Evolutionary conservation across 2,888 invertebrate genomes (phyloP).

Genomic region (Pseudoips prasinana): DNA sequence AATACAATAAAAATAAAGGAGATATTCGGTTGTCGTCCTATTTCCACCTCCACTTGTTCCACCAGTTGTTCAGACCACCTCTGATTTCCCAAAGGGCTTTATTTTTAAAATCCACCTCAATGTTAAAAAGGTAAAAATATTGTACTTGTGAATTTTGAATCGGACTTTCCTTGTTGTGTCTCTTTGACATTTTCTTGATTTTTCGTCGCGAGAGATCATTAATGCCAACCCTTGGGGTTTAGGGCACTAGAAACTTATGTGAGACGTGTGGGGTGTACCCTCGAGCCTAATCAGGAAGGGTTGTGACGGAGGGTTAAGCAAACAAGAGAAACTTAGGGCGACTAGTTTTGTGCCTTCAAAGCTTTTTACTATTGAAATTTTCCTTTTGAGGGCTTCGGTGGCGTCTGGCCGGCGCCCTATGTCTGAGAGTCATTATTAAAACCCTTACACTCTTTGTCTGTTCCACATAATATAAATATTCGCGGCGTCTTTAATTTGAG

Average conservation of each 20-base stretch:
- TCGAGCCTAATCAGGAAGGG: constrained; percentile 40
- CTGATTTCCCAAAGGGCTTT: constrained; percentile 76
- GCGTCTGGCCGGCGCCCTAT: too few species aligned
- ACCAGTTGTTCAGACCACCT: constrained; percentile 51
- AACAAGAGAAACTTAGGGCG: constrained; percentile 30
- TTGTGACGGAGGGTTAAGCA: constrained; percentile 35
- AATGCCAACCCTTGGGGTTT: constrained; percentile 32
- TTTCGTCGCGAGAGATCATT: constrained; percentile 45
- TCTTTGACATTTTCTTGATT: constrained; percentile 38
- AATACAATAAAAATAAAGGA: constrained; percentile 41
- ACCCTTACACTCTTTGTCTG: too few species aligned
- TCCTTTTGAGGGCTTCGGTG: constrained; percentile 20
- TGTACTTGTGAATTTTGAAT: constrained; percentile 59
- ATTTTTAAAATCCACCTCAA: constrained; percentile 66
- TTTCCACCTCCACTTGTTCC: constrained; percentile 38
- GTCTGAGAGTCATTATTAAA: too few species aligned
- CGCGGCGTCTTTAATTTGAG: too few species aligned
- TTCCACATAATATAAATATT: too few species aligned
- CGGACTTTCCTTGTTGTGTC: constrained; percentile 33
- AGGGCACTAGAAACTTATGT: constrained; percentile 37
- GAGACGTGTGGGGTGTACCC: constrained; percentile 27
- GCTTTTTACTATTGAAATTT: constrained; percentile 5
- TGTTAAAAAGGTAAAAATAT: constrained; percentile 65
- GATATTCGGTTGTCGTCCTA: constrained; percentile 43
- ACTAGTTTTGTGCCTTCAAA: constrained; percentile 30